Evolutionary conservation across 2,797 vertebrate species (phyloP), one percentile per base, ranked within the genome.

Genomic region (Crax fasciolata): DNA sequence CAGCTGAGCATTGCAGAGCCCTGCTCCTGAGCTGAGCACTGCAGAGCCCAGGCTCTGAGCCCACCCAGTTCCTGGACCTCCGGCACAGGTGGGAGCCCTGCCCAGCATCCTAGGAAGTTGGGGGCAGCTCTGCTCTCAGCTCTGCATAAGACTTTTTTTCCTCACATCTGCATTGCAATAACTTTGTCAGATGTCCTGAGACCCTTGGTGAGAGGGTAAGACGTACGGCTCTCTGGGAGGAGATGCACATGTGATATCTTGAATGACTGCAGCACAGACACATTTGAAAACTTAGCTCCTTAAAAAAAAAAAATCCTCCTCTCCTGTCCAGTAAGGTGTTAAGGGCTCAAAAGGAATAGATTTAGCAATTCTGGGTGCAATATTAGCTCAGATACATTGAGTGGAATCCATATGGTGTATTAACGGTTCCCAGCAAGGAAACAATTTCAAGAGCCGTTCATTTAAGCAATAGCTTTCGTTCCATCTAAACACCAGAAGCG

Each of bases 381-480:
- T 94, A 79, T 94, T 90, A 91, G 52, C 75, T 89, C 5, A 39
- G 52, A 87, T 61, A 71, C 27, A 87, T 32, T 32, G 51, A 90
- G 49, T 21, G 73, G 68, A 95, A 96, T 85, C 68, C 52, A 71
- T 82, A 85, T 41, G 32, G 79, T 49, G 52, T 67, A 89, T 89
- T 94, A 93, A 80, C 0, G 0, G 83, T 83, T 83, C 57, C 35
- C 82, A 94, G 72, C 39, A 89, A 94, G 82, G 65, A 95, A 95
- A 93, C 57, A 63, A 85, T 94, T 94, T 85, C 79, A 93, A 61
- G 32, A 94, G 57, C 76, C 83, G 83, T 93, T 93, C 86, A 84
- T 96, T 95, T 85, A 91, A 93, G 79, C 61, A 89, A 77, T 67
- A 85, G 57, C 74, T 90, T 92, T 74, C 85, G 93, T 63, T 91